Percentiles rank a stretch among this genome's conserved stretches.
Evolutionary conservation across 2,113 vertebrate genomes (phyloP).

Genomic region (Oxygymnocypris stewartii): DNA sequence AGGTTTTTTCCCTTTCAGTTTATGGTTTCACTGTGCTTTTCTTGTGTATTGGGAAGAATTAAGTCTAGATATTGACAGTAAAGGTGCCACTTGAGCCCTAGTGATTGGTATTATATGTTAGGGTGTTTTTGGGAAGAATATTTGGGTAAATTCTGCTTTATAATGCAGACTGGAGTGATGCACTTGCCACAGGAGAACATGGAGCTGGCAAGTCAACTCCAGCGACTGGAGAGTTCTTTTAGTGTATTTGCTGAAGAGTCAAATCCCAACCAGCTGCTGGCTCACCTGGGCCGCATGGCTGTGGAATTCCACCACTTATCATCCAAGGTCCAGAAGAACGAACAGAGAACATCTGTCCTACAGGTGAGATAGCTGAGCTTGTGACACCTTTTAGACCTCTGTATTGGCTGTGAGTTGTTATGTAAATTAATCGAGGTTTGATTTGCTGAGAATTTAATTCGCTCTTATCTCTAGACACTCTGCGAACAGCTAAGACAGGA

Average conservation of each 20-base stretch:
- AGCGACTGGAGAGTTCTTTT: slow-evolving; percentile 89
- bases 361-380: slow-evolving; percentile 75
- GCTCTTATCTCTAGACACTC: slow-evolving; percentile 77
- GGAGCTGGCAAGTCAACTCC: slow-evolving; percentile 88
- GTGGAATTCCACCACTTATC: slow-evolving; percentile 95
- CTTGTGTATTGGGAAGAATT: background rate
- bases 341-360: slow-evolving; percentile 89
- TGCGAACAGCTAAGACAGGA: slow-evolving; percentile 94
- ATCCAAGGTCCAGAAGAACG: slow-evolving; percentile 95
- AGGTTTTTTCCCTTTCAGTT: background rate
- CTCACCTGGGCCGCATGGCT: slow-evolving; percentile 93
- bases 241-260: slow-evolving; percentile 91
- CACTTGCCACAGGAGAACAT: slow-evolving; percentile 77
- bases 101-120: background rate
- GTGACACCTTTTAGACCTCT: background rate
- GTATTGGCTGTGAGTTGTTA: background rate
- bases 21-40: slow-evolving; percentile 1
- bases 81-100: background rate
- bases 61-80: background rate
- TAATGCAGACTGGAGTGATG: slow-evolving; percentile 70
- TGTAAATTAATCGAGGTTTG: background rate
- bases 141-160: background rate
- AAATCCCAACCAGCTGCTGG: slow-evolving; percentile 89
- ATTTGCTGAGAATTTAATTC: background rate
- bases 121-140: background rate